phyloP scores from a whole-genome alignment of 2,797 vertebrate genomes.

The Onychomys leucogaster region DNA sequence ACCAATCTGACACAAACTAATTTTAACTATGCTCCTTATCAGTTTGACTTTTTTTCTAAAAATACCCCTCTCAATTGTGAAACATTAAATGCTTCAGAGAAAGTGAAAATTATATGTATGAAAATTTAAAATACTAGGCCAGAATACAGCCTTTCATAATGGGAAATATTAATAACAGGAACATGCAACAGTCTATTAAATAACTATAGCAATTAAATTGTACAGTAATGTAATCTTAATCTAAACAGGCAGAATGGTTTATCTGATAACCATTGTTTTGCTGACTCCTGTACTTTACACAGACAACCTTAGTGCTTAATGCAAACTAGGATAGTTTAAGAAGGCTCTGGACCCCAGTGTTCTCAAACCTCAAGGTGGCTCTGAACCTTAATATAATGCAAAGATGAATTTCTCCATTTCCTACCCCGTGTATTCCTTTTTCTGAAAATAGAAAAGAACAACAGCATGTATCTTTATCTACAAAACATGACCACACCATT shows the following conservation, averaged over 20 bases:
- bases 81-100: conserved; percentile 16
- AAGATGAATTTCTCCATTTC: conserved; percentile 32
- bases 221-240: conserved; percentile 58
- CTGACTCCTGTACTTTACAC: neutral
- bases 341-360: neutral
- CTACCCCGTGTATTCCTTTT: neutral
- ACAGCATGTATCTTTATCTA: conserved; percentile 19
- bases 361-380: neutral
- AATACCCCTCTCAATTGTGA: neutral
- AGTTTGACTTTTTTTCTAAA: conserved; percentile 4
- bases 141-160: neutral
- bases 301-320: neutral
- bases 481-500: conserved; percentile 34
- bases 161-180: conserved; percentile 12
- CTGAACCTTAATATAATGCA: conserved; percentile 17
- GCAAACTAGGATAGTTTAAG: conserved; percentile 32
- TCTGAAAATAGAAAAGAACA: conserved; percentile 30
- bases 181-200: conserved; percentile 2
- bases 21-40: neutral
- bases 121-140: conserved; percentile 31
- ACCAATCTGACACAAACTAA: conserved; percentile 25
- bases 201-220: conserved; percentile 4
- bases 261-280: neutral
- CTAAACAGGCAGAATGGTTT: conserved; percentile 1
- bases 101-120: neutral